A percentile compares a stretch with the other conserved stretches of the same genome.
These are phyloP conservation scores for Matsumurasca onukii DNA, from an alignment of 1,140 invertebrate species.

Conservation along the genomic window DNA sequence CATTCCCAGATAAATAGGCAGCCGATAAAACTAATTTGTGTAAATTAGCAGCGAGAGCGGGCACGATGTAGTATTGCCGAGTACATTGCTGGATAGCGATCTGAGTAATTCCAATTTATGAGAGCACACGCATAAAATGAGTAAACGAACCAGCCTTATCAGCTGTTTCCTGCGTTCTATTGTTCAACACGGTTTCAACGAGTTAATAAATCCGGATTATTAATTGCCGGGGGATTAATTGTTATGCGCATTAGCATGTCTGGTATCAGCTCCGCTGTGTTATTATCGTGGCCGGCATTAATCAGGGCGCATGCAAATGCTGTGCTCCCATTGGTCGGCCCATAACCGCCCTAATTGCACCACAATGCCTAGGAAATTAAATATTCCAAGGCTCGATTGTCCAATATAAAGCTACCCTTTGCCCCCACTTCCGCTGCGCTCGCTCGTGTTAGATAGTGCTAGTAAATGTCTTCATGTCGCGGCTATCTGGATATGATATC, in stretches of 20 bases:
- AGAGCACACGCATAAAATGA: no score
- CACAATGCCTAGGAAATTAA: constrained; percentile 22
- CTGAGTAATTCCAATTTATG: constrained; percentile 8
- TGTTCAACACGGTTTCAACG: neutral
- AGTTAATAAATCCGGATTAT: neutral
- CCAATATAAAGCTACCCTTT: neutral
- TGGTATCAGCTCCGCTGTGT: neutral
- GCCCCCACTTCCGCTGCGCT: neutral
- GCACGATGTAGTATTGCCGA: neutral
- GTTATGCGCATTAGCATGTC: neutral
- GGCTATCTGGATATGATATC: no score
- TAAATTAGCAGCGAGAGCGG: constrained; percentile 5
- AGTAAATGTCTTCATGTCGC: neutral
- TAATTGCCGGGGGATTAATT: neutral
- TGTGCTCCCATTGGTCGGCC: constrained; percentile 13
- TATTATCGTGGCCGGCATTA: constrained; percentile 1
- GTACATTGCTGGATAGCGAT: neutral
- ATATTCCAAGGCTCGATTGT: constrained; percentile 5
- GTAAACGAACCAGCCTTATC: neutral
- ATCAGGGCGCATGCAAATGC: constrained; percentile 1
- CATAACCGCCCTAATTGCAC: neutral
- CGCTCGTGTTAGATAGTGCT: neutral
- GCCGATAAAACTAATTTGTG: constrained; percentile 22
- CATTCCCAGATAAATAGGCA: neutral
- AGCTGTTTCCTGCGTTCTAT: neutral